A percentile compares a stretch with the other conserved stretches of the same genome.
Evolutionary conservation across 2,113 vertebrate genomes (phyloP).

Genomic region (Eudorcas thomsonii): DNA sequence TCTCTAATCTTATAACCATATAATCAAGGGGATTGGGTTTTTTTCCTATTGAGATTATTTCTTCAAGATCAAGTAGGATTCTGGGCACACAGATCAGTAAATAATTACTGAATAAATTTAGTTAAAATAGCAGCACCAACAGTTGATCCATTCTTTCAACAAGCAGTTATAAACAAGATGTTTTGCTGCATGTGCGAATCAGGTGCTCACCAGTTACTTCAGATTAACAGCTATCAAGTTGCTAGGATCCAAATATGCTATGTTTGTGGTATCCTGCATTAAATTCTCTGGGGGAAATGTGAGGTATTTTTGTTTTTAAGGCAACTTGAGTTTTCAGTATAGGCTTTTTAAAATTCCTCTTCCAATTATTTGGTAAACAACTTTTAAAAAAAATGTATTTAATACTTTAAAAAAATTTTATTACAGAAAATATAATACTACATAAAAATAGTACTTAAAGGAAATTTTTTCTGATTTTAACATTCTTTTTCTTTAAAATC

Average conservation of each 20-base stretch:
- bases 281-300: not conserved
- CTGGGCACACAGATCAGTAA: not conserved
- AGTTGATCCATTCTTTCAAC: not conserved
- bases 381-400: not conserved
- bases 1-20: not conserved
- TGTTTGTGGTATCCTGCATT: not conserved
- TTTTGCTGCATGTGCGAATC: not conserved
- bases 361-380: not conserved
- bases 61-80: not conserved
- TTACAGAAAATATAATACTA: not conserved
- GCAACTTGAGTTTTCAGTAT: not conserved
- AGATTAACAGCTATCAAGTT: not conserved
- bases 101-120: conserved; percentile 2
- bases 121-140: not conserved
- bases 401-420: not conserved
- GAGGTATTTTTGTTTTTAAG: not conserved
- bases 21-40: not conserved
- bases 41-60: conserved; percentile 17
- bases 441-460: not conserved
- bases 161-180: not conserved
- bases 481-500: not conserved
- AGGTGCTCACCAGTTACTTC: not conserved
- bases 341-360: not conserved
- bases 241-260: not conserved
- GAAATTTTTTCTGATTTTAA: conserved; percentile 13